These are phyloP conservation scores for Aporrectodea caliginosa DNA, from an alignment of 1,140 invertebrate species.

Conservation along the genomic window DNA sequence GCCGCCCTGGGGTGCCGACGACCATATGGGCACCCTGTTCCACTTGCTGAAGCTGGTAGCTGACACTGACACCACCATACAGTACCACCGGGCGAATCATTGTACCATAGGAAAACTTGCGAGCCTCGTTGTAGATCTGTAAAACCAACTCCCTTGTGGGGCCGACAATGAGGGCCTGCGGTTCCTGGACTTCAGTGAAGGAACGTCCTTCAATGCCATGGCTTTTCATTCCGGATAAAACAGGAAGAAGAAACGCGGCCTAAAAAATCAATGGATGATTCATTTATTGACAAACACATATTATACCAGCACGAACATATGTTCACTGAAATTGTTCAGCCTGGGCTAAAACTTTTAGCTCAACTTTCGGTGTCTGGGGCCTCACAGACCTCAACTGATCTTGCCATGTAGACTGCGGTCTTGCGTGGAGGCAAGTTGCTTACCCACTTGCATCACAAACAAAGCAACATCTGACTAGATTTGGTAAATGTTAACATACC, in stretches of 20 bases:
- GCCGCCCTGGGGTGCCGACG: constrained; percentile 86
- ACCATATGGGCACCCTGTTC: constrained; percentile 78
- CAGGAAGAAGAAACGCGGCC: constrained; percentile 88
- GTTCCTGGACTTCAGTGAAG: constrained; percentile 56
- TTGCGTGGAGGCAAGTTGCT: too few species aligned
- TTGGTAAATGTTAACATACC: too few species aligned
- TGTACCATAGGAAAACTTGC: constrained; percentile 76
- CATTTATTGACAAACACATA: too few species aligned
- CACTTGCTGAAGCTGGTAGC: constrained; percentile 66
- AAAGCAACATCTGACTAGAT: too few species aligned
- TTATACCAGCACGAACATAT: too few species aligned
- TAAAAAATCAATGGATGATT: constrained; percentile 54
- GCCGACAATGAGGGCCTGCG: constrained; percentile 73
- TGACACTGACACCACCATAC: constrained; percentile 81
- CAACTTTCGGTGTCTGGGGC: too few species aligned
- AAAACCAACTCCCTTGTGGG: constrained; percentile 86
- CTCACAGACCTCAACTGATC: too few species aligned
- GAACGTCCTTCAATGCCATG: constrained; percentile 42
- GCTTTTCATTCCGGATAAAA: constrained; percentile 47
- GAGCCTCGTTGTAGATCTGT: constrained; percentile 80
- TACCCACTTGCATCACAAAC: too few species aligned
- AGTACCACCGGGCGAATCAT: constrained; percentile 68
- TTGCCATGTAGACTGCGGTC: too few species aligned
- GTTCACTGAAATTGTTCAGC: too few species aligned
- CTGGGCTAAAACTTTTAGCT: too few species aligned